Evolutionary conservation across 2,888 invertebrate genomes (phyloP), one percentile per base, ranked within the genome.

Genomic region (Theodoxus fluviatilis): DNA sequence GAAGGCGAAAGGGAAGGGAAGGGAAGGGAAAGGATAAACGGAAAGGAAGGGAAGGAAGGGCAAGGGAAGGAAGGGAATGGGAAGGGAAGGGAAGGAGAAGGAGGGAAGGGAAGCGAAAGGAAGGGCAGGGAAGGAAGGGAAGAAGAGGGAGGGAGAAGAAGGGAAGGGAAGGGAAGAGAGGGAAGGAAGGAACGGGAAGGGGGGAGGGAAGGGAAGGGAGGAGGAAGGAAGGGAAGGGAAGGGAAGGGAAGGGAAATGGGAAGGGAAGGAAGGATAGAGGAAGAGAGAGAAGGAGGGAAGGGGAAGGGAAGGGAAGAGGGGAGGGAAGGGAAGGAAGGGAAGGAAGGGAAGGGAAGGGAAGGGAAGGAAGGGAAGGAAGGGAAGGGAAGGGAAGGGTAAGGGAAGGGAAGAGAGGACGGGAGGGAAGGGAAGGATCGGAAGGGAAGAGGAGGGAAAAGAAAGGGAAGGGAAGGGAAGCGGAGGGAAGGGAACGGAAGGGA

Each of bases 371-470:
- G 55, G 47, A 49, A 33, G 38, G 49, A 63, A 68, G 61, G 63
- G 69, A 61, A 6, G 64, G 69, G 37, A 47, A 69, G 69, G 37
- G 64, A 64, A 38, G 28, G 37, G 49, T 15, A 47, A 49, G 49
- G 35, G 35, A 6, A 67, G 67, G 31, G 38, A 70, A 59, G 31
- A 40, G 66, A 38, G 18, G 47, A 59, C 67, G 37, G 7, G 35
- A 12, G 22, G 37, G 35, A 55, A 37, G 55, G 37, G 35, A 55
- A 12, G 33, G 52, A 55, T 15, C 28, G 49, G 3, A 37, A 15
- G 38, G 64, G n/a, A 28, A 37, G 28, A 40, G 43, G 47, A 37
- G 65, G 55, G 38, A 40, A 52, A 66, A 47, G 4, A 47, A 49
- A 49, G 68, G 47, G 57, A 33, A 4, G 35, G 38, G 15, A 18